These are phyloP conservation scores for Agrochola lychnidis DNA, from an alignment of 2,888 invertebrate genomes.

Conservation along the genomic window DNA sequence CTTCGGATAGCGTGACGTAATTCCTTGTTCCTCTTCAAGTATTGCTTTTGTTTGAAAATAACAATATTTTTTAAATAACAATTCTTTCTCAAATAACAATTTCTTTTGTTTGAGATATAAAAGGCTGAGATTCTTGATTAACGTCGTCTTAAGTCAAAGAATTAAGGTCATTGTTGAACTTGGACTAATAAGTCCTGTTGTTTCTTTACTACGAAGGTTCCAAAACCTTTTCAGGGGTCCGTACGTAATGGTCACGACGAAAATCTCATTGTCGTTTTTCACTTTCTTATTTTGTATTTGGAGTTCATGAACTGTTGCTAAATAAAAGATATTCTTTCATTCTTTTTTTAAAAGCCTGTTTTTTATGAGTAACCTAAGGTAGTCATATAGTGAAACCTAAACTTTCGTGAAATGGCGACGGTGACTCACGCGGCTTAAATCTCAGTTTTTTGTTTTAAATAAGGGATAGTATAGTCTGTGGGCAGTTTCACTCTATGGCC, in stretches of 20 bases:
- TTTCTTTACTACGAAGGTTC: slow-evolving; percentile 11
- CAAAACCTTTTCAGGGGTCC: background rate
- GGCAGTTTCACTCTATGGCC: too few species aligned
- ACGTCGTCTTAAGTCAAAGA: slow-evolving; percentile 30
- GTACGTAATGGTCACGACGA: too few species aligned
- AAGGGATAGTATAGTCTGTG: too few species aligned
- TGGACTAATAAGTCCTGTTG: slow-evolving; percentile 26
- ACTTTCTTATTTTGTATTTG: background rate
- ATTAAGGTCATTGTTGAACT: slow-evolving; percentile 47
- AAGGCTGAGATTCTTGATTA: slow-evolving; percentile 46
- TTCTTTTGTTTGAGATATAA: slow-evolving; percentile 37
- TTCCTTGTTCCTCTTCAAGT: slow-evolving; percentile 57
- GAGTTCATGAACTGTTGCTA: background rate
- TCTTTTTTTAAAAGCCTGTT: background rate
- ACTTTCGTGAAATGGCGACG: background rate
- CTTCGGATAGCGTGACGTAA: slow-evolving; percentile 69
- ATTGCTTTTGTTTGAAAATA: slow-evolving; percentile 34
- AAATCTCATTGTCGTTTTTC: background rate
- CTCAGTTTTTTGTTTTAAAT: too few species aligned
- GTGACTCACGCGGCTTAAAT: too few species aligned
- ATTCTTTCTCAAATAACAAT: slow-evolving; percentile 8
- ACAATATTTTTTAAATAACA: slow-evolving; percentile 17
- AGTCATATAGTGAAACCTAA: background rate
- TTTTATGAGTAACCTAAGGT: background rate
- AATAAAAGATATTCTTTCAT: background rate